Base-by-base conservation (phyloP, 2,113 vertebrate species). In the Odontesthes bonariensis region DNA sequence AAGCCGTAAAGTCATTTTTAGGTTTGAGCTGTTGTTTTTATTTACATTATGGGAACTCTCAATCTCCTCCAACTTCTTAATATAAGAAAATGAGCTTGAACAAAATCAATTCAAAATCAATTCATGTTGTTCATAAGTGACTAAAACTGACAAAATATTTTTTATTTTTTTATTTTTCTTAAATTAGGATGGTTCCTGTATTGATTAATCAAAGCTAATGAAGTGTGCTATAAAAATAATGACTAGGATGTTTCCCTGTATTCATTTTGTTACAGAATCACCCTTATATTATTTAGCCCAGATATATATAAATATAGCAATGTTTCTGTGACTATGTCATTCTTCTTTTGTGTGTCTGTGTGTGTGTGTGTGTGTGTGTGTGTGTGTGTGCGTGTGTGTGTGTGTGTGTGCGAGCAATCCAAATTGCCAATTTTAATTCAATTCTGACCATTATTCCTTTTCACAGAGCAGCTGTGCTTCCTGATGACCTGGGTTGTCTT, bases 371-470 rank as follows among this genome's bases (percentile, higher is more conserved):
- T n/a, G n/a, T n/a, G n/a, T 35, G 35, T 35, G 35, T 35, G 4
- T 35, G 35, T 35, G 35, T 35, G 35, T 8, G 35, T 35, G 35
- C 8, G 35, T 35, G 4, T 35, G 5, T 35, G 35, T 35, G 35
- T 38, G 35, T 38, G 7, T 38, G 35, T 8, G 35, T 38, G 6
- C 10, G 1, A 7, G 35, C 35, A 38, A 8, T 59, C n/a, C 33
- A 19, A 40, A 4, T 2, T 19, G 46, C 46, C 27, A 31, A 58
- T 38, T 47, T 49, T 10, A 56, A 27, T 44, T 73, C n/a, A 38
- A 42, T 47, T 20, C 63, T 90, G 71, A 89, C 81, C 16, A 73
- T 31, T 33, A 6, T 75, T 87, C 86, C 55, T 60, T 69, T 91
- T 82, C 83, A 77, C 85, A 91, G 87, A 71, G 31, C 49, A 53